Conservation (phyloP, 2,113 vertebrate genomes). For the Rousettus leschenaultii region DNA sequence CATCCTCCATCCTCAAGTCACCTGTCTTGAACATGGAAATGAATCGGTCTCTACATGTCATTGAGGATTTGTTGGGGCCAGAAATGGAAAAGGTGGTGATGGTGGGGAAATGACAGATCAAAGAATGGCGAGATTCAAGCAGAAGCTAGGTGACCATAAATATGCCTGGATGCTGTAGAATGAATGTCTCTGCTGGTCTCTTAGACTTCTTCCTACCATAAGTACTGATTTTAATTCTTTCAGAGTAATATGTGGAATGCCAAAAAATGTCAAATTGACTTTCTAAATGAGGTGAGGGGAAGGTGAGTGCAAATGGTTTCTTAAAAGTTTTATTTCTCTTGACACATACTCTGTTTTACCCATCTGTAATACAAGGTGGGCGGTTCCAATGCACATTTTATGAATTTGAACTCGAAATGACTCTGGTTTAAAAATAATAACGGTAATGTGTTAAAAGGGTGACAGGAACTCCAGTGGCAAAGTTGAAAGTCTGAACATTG, state of each 20-base stretch:
- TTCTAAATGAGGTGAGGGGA: conserved; percentile 70
- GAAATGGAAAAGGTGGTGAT: background rate
- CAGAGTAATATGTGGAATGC: conserved; percentile 50
- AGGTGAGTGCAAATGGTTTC: conserved; percentile 66
- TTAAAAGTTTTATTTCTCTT: conserved; percentile 74
- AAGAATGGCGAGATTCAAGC: background rate
- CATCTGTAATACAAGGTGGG: conserved; percentile 65
- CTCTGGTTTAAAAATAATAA: conserved; percentile 77
- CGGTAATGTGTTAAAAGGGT: conserved; percentile 71
- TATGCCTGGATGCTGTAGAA: background rate
- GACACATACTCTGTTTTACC: conserved; percentile 67
- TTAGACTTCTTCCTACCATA: background rate
- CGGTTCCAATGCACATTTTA: conserved; percentile 62
- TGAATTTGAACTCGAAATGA: conserved; percentile 75
- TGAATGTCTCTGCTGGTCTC: background rate
- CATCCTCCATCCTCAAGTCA: background rate
- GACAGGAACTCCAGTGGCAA: conserved; percentile 65
- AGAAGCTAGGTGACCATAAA: background rate
- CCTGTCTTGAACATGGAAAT: background rate
- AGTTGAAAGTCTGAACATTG: conserved; percentile 70
- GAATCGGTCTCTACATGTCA: background rate
- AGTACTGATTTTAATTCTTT: conserved; percentile 52
- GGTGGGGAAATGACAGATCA: background rate
- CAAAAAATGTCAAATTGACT: conserved; percentile 64
- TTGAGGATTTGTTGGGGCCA: background rate